Base-by-base conservation (phyloP, 2,888 invertebrate genomes). In the Ochropleura plecta region DNA sequence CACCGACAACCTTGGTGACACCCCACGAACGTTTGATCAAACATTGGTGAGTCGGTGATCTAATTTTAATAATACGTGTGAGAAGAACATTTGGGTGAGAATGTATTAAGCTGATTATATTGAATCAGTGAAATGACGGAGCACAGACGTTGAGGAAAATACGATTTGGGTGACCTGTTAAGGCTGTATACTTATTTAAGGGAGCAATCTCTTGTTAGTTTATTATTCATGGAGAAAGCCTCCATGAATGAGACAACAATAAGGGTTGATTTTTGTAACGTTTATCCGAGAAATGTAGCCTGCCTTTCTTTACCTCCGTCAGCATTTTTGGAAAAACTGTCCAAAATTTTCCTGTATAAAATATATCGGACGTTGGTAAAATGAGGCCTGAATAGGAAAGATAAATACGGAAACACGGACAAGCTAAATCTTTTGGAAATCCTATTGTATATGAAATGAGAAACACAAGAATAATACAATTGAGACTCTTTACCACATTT, bases 21-120 rank as follows among this genome's bases (percentile, higher is more conserved):
- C 64, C 16, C 85, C 44, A 65, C 68, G 70, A 82, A n/a, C 40
- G 40, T 81, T 79, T 72, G 82, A 63, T 65, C 85, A 84, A 84
- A 81, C 62, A 42, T 72, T 53, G 30, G 73, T 30, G 64, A n/a
- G n/a, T 70, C 60, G 62, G 57, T 66, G 62, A 62, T 83, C 60
- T 69, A 60, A 67, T 77, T 76, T 44, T 30, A 82, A 66, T 76
- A 68, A 76, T 51, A 48, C 40, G 46, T 9, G 8, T 63, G 51
- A 57, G n/a, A 16, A 30, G 6, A 46, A 18, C 0, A 14, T 62
- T 76, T 73, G 46, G 16, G 40, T 49, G 62, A 30, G 62, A 48
- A 48, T 48, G 48, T 48, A 12, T 12, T 48, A n/a, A 44, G 30
- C 14, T 62, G 30, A 76, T 53, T 60, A 30, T 53, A 16, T 71